Percentiles rank a stretch among this genome's conserved stretches.
Evolutionary conservation across 2,888 invertebrate species (phyloP).

Genomic region (Sarcophaga variegata): DNA sequence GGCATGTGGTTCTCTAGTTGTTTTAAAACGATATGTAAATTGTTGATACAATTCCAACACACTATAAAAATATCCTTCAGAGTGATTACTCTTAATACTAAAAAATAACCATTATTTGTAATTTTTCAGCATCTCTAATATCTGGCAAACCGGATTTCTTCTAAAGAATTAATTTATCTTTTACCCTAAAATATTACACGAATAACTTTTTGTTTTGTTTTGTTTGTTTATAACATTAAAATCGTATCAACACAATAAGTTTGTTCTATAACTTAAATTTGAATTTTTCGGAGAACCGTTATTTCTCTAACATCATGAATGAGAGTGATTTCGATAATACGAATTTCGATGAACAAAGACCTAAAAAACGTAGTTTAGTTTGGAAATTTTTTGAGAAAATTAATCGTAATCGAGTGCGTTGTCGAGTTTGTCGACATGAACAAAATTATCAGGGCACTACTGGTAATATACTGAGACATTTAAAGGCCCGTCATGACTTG

Average conservation of each 20-base stretch:
- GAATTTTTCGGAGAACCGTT: slow-evolving; percentile 37
- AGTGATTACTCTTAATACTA: slow-evolving; percentile 12
- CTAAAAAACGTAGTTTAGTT: slow-evolving; percentile 68
- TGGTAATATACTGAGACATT: slow-evolving; percentile 71
- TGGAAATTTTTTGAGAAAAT: slow-evolving; percentile 72
- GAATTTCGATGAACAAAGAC: slow-evolving; percentile 30
- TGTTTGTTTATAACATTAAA: slow-evolving; percentile 41
- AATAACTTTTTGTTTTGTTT: slow-evolving; percentile 36
- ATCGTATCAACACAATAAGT: slow-evolving; percentile 36
- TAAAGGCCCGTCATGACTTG: slow-evolving; percentile 70
- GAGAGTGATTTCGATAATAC: slow-evolving; percentile 18
- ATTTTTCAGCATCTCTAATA: slow-evolving; percentile 48
- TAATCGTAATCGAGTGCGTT: slow-evolving; percentile 66
- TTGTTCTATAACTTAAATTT: slow-evolving; percentile 38
- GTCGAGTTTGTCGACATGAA: slow-evolving; percentile 69
- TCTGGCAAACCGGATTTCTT: slow-evolving; percentile 62
- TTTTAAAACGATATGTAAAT: too few relatives aligned
- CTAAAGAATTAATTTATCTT: slow-evolving; percentile 37
- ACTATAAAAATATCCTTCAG: not conserved
- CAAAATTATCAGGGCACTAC: slow-evolving; percentile 73
- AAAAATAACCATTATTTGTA: slow-evolving; percentile 15
- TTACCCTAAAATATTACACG: slow-evolving; percentile 66
- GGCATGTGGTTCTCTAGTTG: too few relatives aligned
- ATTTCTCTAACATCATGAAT: slow-evolving; percentile 41
- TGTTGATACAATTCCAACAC: too few relatives aligned